Percentiles rank a stretch among this genome's conserved stretches.
phyloP scores from a whole-genome alignment of 2,113 vertebrate genomes.

The Brienomyrus brachyistius region DNA sequence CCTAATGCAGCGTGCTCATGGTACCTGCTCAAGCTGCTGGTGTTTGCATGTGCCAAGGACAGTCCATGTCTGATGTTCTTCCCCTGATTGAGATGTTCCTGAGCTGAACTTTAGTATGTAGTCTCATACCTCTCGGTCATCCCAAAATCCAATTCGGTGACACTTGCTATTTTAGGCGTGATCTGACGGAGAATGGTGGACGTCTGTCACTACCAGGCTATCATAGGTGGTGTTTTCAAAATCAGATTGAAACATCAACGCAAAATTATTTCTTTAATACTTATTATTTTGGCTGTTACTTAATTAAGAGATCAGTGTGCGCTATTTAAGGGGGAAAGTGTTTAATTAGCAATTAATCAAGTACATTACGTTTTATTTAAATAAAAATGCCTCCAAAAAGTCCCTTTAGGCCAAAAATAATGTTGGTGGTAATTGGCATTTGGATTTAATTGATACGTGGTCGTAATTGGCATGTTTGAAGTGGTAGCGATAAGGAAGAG shows the following conservation, averaged over 20 bases:
- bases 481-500: slow-evolving; percentile 27
- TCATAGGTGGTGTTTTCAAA: neutral
- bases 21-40: neutral
- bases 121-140: neutral
- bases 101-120: neutral
- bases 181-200: neutral
- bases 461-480: slow-evolving; percentile 34
- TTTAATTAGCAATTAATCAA: slow-evolving; percentile 40
- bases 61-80: neutral
- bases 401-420: slow-evolving; percentile 29
- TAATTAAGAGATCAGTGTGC: slow-evolving; percentile 29
- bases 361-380: slow-evolving; percentile 31
- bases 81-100: neutral
- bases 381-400: slow-evolving; percentile 32
- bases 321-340: slow-evolving; percentile 29
- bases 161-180: neutral
- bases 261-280: neutral
- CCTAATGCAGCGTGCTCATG: neutral
- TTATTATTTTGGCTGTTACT: slow-evolving; percentile 23
- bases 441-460: slow-evolving; percentile 39
- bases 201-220: neutral
- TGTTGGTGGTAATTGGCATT: slow-evolving; percentile 25
- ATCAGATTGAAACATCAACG: neutral
- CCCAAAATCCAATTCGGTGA: neutral
- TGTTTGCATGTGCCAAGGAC: neutral